Evolutionary conservation across 1,140 invertebrate genomes (phyloP).

Genomic region (Cheumatopsyche charites): DNA sequence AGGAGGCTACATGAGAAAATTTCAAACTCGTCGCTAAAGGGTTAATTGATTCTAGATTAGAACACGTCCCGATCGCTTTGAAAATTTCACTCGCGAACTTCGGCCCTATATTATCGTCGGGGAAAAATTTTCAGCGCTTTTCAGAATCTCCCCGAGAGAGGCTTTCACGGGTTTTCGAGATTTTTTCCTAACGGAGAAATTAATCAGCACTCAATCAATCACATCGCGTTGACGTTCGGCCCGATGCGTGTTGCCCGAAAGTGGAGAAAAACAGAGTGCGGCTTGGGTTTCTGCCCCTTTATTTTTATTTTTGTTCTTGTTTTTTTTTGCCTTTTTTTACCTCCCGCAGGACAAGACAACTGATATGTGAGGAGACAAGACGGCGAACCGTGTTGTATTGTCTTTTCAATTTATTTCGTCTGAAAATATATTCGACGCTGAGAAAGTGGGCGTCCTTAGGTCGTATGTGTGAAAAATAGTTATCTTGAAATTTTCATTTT

Average conservation of each 20-base stretch:
- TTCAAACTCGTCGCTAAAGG: too few relatives aligned
- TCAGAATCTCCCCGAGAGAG: too few relatives aligned
- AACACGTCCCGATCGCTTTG: too few relatives aligned
- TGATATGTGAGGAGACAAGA: conserved; percentile 25
- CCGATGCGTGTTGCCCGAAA: conserved; percentile 4
- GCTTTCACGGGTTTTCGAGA: conserved; percentile 20
- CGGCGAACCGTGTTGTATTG: conserved; percentile 12
- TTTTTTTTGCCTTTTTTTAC: background rate
- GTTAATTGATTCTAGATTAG: too few relatives aligned
- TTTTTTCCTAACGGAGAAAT: conserved; percentile 18
- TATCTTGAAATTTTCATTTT: too few relatives aligned
- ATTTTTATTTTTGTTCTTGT: background rate
- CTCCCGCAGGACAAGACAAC: conserved; percentile 17
- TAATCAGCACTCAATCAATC: conserved; percentile 26
- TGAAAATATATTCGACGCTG: background rate
- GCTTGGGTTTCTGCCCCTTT: background rate
- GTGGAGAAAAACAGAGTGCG: background rate
- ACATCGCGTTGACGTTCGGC: conserved; percentile 17
- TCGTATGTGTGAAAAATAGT: too few relatives aligned
- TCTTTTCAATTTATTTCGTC: conserved; percentile 20
- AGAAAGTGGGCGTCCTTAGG: too few relatives aligned
- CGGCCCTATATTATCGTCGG: too few relatives aligned
- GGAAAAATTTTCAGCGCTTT: too few relatives aligned
- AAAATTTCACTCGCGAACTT: too few relatives aligned
- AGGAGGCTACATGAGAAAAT: too few relatives aligned